Percentiles rank a stretch among this genome's conserved stretches.
These are phyloP conservation scores for Euphydryas editha DNA, from an alignment of 2,888 invertebrate species.

Conservation along the genomic window DNA sequence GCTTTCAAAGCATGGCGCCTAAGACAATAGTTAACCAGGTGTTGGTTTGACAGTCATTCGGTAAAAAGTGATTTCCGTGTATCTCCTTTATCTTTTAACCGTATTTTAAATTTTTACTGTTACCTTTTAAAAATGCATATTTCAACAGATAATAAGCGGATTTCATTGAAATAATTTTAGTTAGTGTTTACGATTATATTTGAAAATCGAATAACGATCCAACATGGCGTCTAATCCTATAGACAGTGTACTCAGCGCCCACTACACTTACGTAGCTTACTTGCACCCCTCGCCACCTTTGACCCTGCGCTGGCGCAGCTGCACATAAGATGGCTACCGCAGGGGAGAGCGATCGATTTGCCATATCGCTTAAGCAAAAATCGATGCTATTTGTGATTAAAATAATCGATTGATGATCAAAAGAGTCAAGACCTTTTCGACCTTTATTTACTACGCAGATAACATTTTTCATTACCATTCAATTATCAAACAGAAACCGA, in stretches of 20 bases:
- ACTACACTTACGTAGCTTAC: slow-evolving; percentile 59
- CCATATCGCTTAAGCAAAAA: slow-evolving; percentile 27
- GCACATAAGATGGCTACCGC: slow-evolving; percentile 69
- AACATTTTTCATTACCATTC: slow-evolving; percentile 48
- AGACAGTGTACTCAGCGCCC: slow-evolving; percentile 65
- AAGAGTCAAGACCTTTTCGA: too few relatives aligned
- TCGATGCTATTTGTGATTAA: slow-evolving; percentile 23
- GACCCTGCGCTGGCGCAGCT: slow-evolving; percentile 79
- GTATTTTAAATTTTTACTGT: neutral
- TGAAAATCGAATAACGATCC: slow-evolving; percentile 50
- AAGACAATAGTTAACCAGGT: slow-evolving; percentile 53
- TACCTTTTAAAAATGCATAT: too few relatives aligned
- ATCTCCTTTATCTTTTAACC: slow-evolving; percentile 5
- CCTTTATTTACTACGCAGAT: slow-evolving; percentile 16
- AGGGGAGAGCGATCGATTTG: slow-evolving; percentile 68
- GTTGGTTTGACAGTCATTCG: slow-evolving; percentile 38
- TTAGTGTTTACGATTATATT: neutral
- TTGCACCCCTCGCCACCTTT: slow-evolving; percentile 70
- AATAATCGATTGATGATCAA: neutral
- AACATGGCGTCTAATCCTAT: slow-evolving; percentile 66
- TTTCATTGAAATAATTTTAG: neutral
- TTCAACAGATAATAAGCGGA: too few relatives aligned
- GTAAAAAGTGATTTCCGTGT: slow-evolving; percentile 42
- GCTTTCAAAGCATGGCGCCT: slow-evolving; percentile 65
- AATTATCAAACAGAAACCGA: slow-evolving; percentile 46